Evolutionary conservation across 1,140 invertebrate species (phyloP).

Genomic region (Macrosteles quadrilineatus): DNA sequence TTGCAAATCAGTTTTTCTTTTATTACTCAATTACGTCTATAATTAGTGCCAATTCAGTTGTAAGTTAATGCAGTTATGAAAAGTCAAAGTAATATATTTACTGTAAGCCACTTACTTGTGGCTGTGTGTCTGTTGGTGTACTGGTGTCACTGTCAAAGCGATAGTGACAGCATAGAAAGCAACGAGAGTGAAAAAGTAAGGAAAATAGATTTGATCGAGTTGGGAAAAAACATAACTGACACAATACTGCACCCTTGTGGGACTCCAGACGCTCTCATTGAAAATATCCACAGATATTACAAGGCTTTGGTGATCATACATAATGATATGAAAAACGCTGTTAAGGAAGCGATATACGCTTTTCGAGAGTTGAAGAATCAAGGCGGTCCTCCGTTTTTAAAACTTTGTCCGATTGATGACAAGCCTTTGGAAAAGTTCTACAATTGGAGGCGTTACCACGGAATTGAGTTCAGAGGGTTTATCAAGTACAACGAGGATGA

Average conservation of each 20-base stretch:
- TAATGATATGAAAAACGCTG: neutral
- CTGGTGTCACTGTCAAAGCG: no score
- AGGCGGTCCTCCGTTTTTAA: neutral
- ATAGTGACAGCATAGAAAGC: no score
- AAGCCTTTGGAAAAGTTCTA: conserved; percentile 5
- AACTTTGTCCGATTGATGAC: neutral
- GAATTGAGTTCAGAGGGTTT: conserved; percentile 13
- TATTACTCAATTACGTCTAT: no score
- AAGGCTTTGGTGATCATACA: neutral
- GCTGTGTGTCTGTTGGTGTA: no score
- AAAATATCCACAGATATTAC: neutral
- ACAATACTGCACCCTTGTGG: neutral
- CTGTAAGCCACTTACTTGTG: no score
- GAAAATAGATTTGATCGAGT: neutral
- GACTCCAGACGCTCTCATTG: neutral
- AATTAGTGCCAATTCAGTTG: no score
- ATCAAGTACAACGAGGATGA: conserved; percentile 6
- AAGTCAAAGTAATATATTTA: no score
- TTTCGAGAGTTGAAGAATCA: neutral
- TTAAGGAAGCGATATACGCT: neutral
- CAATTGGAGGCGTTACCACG: neutral
- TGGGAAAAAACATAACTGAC: neutral
- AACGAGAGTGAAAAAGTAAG: no score
- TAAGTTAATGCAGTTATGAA: no score
- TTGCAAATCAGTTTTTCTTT: no score